phyloP scores from a whole-genome alignment of 2,888 invertebrate genomes.

The Arenicola marina region DNA sequence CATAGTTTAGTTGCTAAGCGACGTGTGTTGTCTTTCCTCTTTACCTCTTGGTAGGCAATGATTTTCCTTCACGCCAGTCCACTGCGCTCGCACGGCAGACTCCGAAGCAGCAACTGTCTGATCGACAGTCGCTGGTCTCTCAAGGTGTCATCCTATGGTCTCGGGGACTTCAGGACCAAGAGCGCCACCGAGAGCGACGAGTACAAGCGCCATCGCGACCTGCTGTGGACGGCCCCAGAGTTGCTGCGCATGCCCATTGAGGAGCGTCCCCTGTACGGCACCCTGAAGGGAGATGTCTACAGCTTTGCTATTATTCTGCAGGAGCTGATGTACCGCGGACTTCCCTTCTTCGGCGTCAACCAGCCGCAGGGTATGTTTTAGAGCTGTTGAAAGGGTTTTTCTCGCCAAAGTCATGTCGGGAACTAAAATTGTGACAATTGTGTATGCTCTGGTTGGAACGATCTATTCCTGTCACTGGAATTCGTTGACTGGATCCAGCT shows the following conservation, averaged over 20 bases:
- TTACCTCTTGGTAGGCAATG: too few species aligned
- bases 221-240: conserved; percentile 6
- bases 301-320: conserved; percentile 6
- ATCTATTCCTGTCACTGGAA: too few species aligned
- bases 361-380: not conserved
- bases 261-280: not conserved
- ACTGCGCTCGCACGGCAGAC: not conserved
- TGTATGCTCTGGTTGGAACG: too few species aligned
- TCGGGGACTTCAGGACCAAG: not conserved
- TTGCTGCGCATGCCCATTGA: not conserved
- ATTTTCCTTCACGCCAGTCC: not conserved
- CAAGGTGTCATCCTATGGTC: not conserved
- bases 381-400: too few species aligned
- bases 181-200: not conserved
- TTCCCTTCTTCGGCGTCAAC: not conserved
- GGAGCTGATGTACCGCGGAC: not conserved
- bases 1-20: too few species aligned
- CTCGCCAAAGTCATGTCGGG: too few species aligned
- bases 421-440: too few species aligned
- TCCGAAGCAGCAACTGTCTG: not conserved
- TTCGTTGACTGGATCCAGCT: too few species aligned
- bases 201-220: not conserved
- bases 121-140: conserved; percentile 4
- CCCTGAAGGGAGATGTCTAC: conserved; percentile 1
- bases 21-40: too few species aligned